Conservation (phyloP, 2,797 vertebrate species). For the Decapterus maruadsi region DNA sequence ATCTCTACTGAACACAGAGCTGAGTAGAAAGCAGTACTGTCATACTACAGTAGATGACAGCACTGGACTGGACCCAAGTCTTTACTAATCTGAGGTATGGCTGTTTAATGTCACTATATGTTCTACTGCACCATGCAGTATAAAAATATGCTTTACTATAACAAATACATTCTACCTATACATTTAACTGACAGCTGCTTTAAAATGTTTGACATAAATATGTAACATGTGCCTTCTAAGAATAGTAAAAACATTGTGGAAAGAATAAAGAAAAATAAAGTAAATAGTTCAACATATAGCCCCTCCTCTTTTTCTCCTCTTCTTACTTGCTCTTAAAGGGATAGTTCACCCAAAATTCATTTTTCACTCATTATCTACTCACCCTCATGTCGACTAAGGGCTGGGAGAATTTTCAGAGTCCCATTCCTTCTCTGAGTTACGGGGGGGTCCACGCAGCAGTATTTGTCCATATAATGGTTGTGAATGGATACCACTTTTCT, state of each 20-base stretch:
- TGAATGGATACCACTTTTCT: no score
- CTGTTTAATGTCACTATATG: not conserved
- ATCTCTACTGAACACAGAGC: conserved; percentile 7
- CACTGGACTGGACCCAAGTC: not conserved
- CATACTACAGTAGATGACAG: not conserved
- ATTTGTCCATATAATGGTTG: no score
- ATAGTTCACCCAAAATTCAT: no score
- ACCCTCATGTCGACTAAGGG: no score
- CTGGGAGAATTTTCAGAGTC: no score
- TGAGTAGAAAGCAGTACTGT: not conserved
- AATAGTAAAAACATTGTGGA: no score
- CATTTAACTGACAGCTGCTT: not conserved
- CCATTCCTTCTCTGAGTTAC: no score
- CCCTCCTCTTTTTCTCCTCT: not conserved
- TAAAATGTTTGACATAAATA: not conserved
- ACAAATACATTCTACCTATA: not conserved
- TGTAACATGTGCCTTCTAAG: no score
- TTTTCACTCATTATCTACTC: no score
- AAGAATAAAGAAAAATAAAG: no score
- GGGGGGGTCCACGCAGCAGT: no score
- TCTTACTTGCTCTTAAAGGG: not conserved
- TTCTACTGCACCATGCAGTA: not conserved
- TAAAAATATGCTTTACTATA: not conserved
- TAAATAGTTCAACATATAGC: no score
- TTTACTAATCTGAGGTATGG: not conserved